Evolutionary conservation across 2,113 vertebrate genomes (phyloP), one percentile per base, ranked within the genome.

Genomic region (Gallinago paraguaiae): DNA sequence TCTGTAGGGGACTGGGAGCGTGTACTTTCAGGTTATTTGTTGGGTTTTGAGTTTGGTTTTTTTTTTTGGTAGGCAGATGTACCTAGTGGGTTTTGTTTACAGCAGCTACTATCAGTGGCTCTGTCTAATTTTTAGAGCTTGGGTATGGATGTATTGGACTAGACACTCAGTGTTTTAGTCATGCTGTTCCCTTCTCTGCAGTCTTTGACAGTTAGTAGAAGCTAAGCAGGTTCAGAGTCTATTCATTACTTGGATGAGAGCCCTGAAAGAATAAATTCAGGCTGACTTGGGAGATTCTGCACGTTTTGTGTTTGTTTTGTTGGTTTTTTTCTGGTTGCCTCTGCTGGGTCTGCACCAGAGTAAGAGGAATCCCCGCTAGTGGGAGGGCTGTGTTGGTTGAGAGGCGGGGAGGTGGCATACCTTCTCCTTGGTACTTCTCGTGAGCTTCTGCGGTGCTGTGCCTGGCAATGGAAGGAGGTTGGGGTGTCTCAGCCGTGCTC

Each of bases 91-190:
- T 57, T 93, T 93, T 91, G 72, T 96, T 88, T 92, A 90, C 63
- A 57, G 70, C 83, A 91, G 86, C 80, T 89, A 67, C 86, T 82
- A 61, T 93, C 81, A 57, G 65, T 64, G 91, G 17, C 60, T 92
- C 71, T 82, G 71, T 83, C 75, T 94, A 63, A 59, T 85, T 87
- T 95, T 87, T 87, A 70, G 91, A 80, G 54, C 54, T 82, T 46
- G 33, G 10, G 12, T 87, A 85, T 94, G 53, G 86, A 91, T 96
- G 96, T 97, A 91, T 89, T 93, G 59, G 86, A 79, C 67, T 87
- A 89, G 91, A 72, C 63, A 79, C 28, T 35, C 30, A 4, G 5
- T 90, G 61, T 83, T 95, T 85, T 82, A 86, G 79, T 71, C 64
- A n/a, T 67, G 56, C 61, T 81, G 39, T 92, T 96, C 65, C 43